phyloP scores from a whole-genome alignment of 2,888 invertebrate species.

The Raillietiella orientalis region DNA sequence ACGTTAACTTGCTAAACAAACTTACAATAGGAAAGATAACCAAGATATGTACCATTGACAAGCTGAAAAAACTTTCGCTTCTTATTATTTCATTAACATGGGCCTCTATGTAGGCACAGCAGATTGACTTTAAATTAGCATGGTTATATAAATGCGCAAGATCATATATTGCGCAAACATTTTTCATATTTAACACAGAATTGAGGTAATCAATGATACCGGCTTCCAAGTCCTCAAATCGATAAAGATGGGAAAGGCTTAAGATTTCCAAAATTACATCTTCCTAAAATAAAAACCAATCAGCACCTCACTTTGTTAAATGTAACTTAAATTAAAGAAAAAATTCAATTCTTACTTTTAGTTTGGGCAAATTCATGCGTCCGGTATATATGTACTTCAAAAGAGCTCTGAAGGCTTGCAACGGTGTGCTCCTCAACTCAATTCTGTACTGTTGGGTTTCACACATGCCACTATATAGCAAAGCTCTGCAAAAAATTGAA shows the following conservation, averaged over 20 bases:
- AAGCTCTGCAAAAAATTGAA: constrained; percentile 14
- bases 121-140: constrained; percentile 28
- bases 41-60: constrained; percentile 34
- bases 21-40: background rate
- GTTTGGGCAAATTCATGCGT: constrained; percentile 21
- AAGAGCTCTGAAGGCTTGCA: constrained; percentile 56
- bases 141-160: constrained; percentile 41
- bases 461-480: constrained; percentile 24
- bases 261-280: constrained; percentile 22
- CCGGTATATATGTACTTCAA: constrained; percentile 87
- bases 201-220: constrained; percentile 76
- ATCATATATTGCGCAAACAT: constrained; percentile 81
- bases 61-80: constrained; percentile 45
- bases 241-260: constrained; percentile 81
- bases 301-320: background rate
- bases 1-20: too few species aligned
- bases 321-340: background rate
- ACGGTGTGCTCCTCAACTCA: constrained; percentile 43
- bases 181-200: constrained; percentile 47
- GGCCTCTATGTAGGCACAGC: constrained; percentile 61
- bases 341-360: constrained; percentile 20
- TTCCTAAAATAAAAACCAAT: constrained; percentile 11
- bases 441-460: constrained; percentile 43
- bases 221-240: constrained; percentile 61
- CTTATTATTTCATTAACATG: constrained; percentile 53